These are phyloP conservation scores for Mystacides longicornis DNA, from an alignment of 2,888 invertebrate species.

Conservation along the genomic window DNA sequence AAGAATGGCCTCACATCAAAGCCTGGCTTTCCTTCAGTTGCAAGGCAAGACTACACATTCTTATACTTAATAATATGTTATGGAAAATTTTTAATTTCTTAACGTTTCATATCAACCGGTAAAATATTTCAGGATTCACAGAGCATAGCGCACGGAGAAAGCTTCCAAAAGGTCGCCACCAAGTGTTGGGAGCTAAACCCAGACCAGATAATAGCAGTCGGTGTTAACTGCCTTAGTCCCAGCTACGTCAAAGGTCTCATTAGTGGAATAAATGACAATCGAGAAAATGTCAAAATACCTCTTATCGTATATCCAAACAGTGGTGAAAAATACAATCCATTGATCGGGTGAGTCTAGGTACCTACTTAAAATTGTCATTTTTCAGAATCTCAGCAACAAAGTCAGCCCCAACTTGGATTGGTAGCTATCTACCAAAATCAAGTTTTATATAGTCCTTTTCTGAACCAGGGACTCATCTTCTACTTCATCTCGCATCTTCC, in stretches of 20 bases:
- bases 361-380: too few relatives aligned
- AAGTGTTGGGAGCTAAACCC: constrained; percentile 66
- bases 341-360: constrained; percentile 62
- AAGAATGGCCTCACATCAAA: constrained; percentile 68
- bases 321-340: constrained; percentile 71
- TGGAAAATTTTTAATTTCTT: too few relatives aligned
- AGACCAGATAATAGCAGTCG: constrained; percentile 70
- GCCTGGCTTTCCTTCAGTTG: constrained; percentile 89
- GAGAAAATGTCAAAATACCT: constrained; percentile 53
- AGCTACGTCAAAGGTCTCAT: constrained; percentile 40
- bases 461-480: too few relatives aligned
- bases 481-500: too few relatives aligned
- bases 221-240: constrained; percentile 76
- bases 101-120: too few relatives aligned
- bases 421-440: too few relatives aligned
- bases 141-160: constrained; percentile 72
- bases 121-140: constrained; percentile 42
- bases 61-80: too few relatives aligned
- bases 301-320: constrained; percentile 90
- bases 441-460: too few relatives aligned
- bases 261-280: constrained; percentile 45
- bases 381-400: too few relatives aligned
- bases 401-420: too few relatives aligned
- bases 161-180: constrained; percentile 64
- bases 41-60: constrained; percentile 52